phyloP scores from a whole-genome alignment of 2,888 invertebrate genomes.

The Petrophora chlorosata region DNA sequence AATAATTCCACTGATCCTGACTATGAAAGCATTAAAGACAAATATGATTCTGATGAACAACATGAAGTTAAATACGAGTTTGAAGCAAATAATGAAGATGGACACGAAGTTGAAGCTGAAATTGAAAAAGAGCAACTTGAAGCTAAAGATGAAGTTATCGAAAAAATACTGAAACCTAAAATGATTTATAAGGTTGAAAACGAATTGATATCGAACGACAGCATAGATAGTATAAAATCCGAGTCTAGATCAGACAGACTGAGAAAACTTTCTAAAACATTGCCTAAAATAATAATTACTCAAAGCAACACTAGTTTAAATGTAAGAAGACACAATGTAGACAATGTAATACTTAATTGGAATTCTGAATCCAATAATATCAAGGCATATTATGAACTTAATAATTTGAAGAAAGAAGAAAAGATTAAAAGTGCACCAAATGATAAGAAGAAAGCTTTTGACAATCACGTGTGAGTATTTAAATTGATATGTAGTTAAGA shows the following conservation, averaged over 20 bases:
- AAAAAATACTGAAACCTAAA: slow-evolving; percentile 10
- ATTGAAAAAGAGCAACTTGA: no score
- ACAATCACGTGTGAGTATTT: slow-evolving; percentile 14
- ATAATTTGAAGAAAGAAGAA: background rate
- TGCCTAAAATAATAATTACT: slow-evolving; percentile 75
- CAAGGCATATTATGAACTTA: slow-evolving; percentile 4
- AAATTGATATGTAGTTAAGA: no score
- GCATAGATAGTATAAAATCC: slow-evolving; percentile 49
- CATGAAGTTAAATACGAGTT: slow-evolving; percentile 2
- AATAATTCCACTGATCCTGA: slow-evolving; percentile 43
- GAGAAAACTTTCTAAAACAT: slow-evolving; percentile 63
- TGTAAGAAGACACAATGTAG: slow-evolving; percentile 26
- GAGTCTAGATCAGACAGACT: slow-evolving; percentile 64
- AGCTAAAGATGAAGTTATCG: slow-evolving; percentile 3
- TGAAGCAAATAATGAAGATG: slow-evolving; percentile 1
- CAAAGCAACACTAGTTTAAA: slow-evolving; percentile 66
- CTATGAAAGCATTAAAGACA: slow-evolving; percentile 54
- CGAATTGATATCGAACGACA: slow-evolving; percentile 57
- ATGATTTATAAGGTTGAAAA: slow-evolving; percentile 56
- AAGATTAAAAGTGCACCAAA: background rate
- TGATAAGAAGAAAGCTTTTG: slow-evolving; percentile 12
- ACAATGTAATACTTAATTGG: slow-evolving; percentile 8
- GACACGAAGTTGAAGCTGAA: slow-evolving; percentile 2
- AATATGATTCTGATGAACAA: slow-evolving; percentile 27
- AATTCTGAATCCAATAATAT: slow-evolving; percentile 16